Base-by-base conservation (phyloP, 1,140 invertebrate species). In the Liolophura sinensis region DNA sequence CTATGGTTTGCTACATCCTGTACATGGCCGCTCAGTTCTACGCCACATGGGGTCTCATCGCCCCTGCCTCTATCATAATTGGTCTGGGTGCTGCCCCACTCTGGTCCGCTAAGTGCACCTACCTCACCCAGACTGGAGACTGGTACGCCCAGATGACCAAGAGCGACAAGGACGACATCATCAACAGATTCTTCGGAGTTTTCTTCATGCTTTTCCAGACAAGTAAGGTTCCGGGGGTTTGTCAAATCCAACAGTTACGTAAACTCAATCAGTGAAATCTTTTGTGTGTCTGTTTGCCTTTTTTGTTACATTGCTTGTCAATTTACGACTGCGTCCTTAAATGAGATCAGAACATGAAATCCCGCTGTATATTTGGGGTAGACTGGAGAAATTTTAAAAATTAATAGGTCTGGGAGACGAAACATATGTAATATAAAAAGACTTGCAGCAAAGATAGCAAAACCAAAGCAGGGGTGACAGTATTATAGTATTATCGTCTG, bases 201-300 rank as follows among this genome's bases (percentile, higher is more conserved):
- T 99, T 99, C 89, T 98, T 98, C 87, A 90, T 98, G 68, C 91
- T 95, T 64, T 98, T 96, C 90, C 96, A 99, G 80, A 93, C 93
- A 0, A 93, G 95, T 84, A 65, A 77, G 80, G 73, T 48, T 47
- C 7, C 9, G 18, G 18, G 46, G 18, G 49, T 25, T 54, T 58
- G 11, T 48, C 48, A 18, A 52, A 48, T 27, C 49, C 5, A 12
- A 40, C 31, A 40, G 31, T 40, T 40, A 9, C 9, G 31, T 40
- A n/a, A n/a, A n/a, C n/a, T n/a, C n/a, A n/a, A n/a, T n/a, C n/a
- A n/a, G n/a, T n/a, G n/a, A n/a, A n/a, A n/a, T n/a, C n/a, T n/a
- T n/a, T n/a, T n/a, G n/a, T n/a, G n/a, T n/a, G n/a, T n/a, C n/a
- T n/a, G n/a, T n/a, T n/a, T n/a, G n/a, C n/a, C n/a, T n/a, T n/a